Evolutionary conservation across 2,888 invertebrate genomes (phyloP), one percentile per base, ranked within the genome.

Genomic region (Lasioglossum leucozonium): DNA sequence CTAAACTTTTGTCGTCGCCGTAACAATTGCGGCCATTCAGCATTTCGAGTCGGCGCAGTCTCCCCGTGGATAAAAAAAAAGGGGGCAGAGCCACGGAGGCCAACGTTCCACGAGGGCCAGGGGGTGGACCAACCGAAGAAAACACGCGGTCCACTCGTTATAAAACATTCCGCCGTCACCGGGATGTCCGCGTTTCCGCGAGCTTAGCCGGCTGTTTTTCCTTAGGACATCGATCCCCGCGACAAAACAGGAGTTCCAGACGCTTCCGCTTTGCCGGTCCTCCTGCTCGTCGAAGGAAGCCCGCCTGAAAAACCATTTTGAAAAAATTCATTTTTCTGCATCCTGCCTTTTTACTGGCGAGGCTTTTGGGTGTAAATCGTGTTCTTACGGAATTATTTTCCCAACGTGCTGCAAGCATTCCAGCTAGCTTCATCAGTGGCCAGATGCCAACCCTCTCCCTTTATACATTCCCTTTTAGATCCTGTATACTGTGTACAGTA

Each of bases 111-210:
- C 42, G 67, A 30, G 18, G 47, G 51, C 51, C 22, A 22, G 51
- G 10, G 37, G 16, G 10, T 69, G 69, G 72, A 26, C 18, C 16
- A 62, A 62, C 40, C 26, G 79, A 79, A 82, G 86, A 84, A 84
- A 77, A 79, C 77, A 22, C 44, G 40, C 30, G 71, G 79, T 79
- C 71, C 79, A 77, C 65, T 58, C 40, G 81, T 79, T 78, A 78
- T 78, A 87, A 87, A 84, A 87, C 76, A 81, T 78, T 79, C 78
- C 75, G 79, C 81, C 89, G 90, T 89, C 89, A 88, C 85, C 78
- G 81, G 69, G 83, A 83, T 85, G 85, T 89, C 86, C 83, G 75
- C 79, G 87, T 86, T 85, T 84, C 84, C 71, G 65, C 65, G 67
- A 40, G 71, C 62, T 78, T 76, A 79, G 79, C 85, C 81, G 67